Evolutionary conservation across 2,888 invertebrate species (phyloP).

Genomic region (Luperina testacea): DNA sequence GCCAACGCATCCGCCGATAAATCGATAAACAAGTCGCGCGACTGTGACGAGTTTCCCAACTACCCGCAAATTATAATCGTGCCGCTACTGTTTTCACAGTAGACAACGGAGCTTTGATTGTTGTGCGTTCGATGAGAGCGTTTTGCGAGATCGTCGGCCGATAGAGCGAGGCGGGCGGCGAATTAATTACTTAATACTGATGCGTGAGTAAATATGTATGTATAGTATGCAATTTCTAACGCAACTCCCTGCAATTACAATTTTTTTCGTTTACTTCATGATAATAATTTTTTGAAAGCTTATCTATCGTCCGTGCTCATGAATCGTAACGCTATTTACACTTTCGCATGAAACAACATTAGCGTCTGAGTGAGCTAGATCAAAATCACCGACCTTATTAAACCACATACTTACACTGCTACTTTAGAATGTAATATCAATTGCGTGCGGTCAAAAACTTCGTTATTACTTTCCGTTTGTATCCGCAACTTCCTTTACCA

Average conservation of each 20-base stretch:
- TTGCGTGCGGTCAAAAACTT: slow-evolving; percentile 77
- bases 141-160: slow-evolving; percentile 84
- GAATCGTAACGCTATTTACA: slow-evolving; percentile 83
- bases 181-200: slow-evolving; percentile 89
- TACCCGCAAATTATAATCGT: slow-evolving; percentile 83
- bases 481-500: slow-evolving; percentile 85
- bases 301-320: slow-evolving; percentile 86
- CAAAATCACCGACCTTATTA: slow-evolving; percentile 69
- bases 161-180: slow-evolving; percentile 77
- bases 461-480: slow-evolving; percentile 79
- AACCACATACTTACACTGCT: slow-evolving; percentile 52
- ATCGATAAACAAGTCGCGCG: slow-evolving; percentile 86
- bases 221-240: slow-evolving; percentile 87
- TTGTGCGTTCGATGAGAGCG: slow-evolving; percentile 80
- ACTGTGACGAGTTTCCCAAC: slow-evolving; percentile 85
- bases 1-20: slow-evolving; percentile 86
- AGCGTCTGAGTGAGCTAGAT: slow-evolving; percentile 69
- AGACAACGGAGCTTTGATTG: slow-evolving; percentile 79
- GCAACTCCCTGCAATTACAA: slow-evolving; percentile 82
- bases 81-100: slow-evolving; percentile 82
- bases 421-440: slow-evolving; percentile 69
- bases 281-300: slow-evolving; percentile 86
- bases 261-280: slow-evolving; percentile 82
- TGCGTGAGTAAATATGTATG: slow-evolving; percentile 87
- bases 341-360: slow-evolving; percentile 79